Evolutionary conservation across 2,797 vertebrate genomes (phyloP).

Genomic region (Apogon hyalosoma): DNA sequence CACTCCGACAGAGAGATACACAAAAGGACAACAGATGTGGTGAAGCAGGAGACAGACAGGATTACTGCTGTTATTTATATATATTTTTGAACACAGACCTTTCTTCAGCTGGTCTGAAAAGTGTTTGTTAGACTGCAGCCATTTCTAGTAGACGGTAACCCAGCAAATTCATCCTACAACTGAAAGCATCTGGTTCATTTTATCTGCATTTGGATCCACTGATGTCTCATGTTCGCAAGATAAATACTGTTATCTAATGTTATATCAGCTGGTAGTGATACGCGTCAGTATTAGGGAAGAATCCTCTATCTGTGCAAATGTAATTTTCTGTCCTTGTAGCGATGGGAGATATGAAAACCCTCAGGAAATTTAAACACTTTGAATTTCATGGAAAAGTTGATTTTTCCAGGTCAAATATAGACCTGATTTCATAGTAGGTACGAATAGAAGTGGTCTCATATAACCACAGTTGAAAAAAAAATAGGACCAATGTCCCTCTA

Average conservation of each 20-base stretch:
- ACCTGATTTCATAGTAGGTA: too few species aligned
- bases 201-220: slow-evolving; percentile 32
- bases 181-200: slow-evolving; percentile 15
- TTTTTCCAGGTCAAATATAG: too few species aligned
- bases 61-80: slow-evolving; percentile 21
- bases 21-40: slow-evolving; percentile 45
- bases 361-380: background rate
- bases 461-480: too few species aligned
- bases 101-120: slow-evolving; percentile 81
- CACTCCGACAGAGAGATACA: slow-evolving; percentile 71
- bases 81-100: slow-evolving; percentile 34
- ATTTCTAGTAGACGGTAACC: slow-evolving; percentile 1
- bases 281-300: background rate
- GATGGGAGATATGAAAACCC: slow-evolving; percentile 4
- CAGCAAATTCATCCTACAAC: background rate
- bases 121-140: slow-evolving; percentile 33
- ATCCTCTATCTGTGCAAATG: background rate
- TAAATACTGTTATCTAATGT: slow-evolving; percentile 12
- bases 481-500: too few species aligned
- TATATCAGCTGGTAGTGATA: slow-evolving; percentile 10
- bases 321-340: slow-evolving; percentile 3
- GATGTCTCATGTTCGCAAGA: slow-evolving; percentile 9
- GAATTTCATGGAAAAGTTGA: too few species aligned
- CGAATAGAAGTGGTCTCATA: too few species aligned
- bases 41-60: slow-evolving; percentile 21